Percentiles rank a stretch among this genome's conserved stretches.
phyloP scores from a whole-genome alignment of 2,888 invertebrate species.

The Cecidostiba fungosa region DNA sequence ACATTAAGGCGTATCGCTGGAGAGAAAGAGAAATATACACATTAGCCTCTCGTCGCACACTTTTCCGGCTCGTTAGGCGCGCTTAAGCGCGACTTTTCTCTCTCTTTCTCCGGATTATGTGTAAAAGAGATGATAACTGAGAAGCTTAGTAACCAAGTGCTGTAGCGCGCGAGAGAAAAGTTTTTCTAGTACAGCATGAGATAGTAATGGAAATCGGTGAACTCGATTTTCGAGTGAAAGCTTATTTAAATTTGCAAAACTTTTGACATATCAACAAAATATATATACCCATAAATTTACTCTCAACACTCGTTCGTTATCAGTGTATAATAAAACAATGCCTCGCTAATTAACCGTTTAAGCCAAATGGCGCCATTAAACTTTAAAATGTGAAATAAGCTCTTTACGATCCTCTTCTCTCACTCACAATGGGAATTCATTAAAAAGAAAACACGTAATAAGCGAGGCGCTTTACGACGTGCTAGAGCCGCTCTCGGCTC shows the following conservation, averaged over 20 bases:
- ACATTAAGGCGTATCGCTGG: background rate
- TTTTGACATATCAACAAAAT: background rate
- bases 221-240: background rate
- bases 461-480: conserved; percentile 32
- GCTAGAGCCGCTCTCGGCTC: background rate
- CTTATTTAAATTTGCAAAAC: background rate
- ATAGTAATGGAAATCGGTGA: background rate
- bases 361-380: conserved; percentile 35
- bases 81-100: background rate
- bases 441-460: conserved; percentile 43
- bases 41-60: background rate
- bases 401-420: conserved; percentile 21
- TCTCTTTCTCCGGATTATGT: background rate
- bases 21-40: background rate
- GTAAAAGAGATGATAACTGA: background rate
- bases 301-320: background rate
- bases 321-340: conserved; percentile 18
- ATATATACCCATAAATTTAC: conserved; percentile 1
- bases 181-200: background rate
- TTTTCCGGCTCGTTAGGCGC: conserved; percentile 4
- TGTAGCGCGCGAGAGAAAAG: conserved; percentile 12
- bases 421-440: conserved; percentile 42
- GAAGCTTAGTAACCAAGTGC: conserved; percentile 19
- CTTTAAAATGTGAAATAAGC: conserved; percentile 36
- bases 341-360: conserved; percentile 38